phyloP scores from a whole-genome alignment of 1,140 invertebrate species.

The Probaryconus sp. region DNA sequence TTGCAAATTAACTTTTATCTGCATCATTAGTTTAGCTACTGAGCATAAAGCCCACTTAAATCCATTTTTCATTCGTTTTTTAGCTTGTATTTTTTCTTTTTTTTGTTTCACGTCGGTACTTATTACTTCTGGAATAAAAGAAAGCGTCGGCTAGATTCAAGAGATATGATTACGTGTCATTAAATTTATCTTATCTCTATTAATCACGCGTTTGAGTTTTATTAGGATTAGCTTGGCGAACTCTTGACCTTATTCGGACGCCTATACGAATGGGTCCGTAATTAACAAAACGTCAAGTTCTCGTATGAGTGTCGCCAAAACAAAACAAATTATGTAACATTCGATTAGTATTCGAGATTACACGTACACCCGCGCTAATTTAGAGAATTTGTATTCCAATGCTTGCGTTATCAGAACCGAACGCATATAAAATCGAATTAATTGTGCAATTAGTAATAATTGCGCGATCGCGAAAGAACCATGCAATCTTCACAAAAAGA shows the following conservation, averaged over 20 bases:
- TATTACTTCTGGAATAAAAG: not conserved
- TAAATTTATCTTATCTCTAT: not conserved
- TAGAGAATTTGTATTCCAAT: slow-evolving; percentile 27
- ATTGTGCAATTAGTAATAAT: slow-evolving; percentile 18
- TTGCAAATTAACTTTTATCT: slow-evolving; percentile 2
- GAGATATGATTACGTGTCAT: not conserved
- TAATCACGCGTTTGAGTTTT: not conserved
- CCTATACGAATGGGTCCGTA: not conserved
- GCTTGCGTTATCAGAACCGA: slow-evolving; percentile 1
- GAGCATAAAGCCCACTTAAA: not conserved
- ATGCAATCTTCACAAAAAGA: not conserved
- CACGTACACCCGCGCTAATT: slow-evolving; percentile 9
- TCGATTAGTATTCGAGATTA: slow-evolving; percentile 27
- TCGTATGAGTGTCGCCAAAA: slow-evolving; percentile 6
- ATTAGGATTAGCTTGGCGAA: not conserved
- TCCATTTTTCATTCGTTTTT: not conserved
- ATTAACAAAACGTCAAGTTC: slow-evolving; percentile 21
- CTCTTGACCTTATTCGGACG: slow-evolving; percentile 13
- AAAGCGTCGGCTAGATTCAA: not conserved
- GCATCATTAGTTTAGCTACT: not conserved
- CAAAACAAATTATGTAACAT: slow-evolving; percentile 33
- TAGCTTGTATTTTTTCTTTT: not conserved
- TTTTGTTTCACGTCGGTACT: not conserved
- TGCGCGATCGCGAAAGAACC: not conserved
- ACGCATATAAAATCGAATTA: slow-evolving; percentile 25